Evolutionary conservation across 2,797 vertebrate species (phyloP).

Genomic region (Echiichthys vipera): DNA sequence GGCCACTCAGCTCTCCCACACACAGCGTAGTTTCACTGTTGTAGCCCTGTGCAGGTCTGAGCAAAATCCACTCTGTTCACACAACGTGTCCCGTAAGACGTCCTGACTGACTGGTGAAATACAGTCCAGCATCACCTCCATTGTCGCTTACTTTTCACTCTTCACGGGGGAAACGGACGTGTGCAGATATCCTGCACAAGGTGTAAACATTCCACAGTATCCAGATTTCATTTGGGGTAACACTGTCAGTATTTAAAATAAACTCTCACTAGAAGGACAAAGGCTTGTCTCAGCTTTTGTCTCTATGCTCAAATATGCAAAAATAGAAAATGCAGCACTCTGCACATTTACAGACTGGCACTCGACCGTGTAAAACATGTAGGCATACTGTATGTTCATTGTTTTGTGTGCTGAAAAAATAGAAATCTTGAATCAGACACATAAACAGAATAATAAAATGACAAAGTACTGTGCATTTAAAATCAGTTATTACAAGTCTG

Average conservation of each 20-base stretch:
- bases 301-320: background rate
- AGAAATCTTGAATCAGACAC: background rate
- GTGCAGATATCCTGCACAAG: background rate
- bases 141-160: constrained; percentile 29
- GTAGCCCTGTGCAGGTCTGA: constrained; percentile 54
- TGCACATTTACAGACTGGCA: background rate
- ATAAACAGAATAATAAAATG: background rate
- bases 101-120: constrained; percentile 47
- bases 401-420: background rate
- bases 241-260: background rate
- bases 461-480: background rate
- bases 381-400: too few species aligned
- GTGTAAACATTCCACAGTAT: background rate
- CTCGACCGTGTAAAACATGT: background rate
- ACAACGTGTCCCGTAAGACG: constrained; percentile 36
- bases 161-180: constrained; percentile 14
- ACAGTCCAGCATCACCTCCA: constrained; percentile 24
- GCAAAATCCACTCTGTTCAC: constrained; percentile 50
- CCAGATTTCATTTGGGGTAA: background rate
- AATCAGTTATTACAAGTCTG: background rate
- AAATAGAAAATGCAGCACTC: background rate
- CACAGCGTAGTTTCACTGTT: constrained; percentile 43
- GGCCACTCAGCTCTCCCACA: constrained; percentile 67
- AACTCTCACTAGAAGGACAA: background rate
- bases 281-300: background rate